Percentiles rank a stretch among this genome's conserved stretches.
Conservation (phyloP, 2,113 vertebrate species). For the Neomonachus schauinslandi region DNA sequence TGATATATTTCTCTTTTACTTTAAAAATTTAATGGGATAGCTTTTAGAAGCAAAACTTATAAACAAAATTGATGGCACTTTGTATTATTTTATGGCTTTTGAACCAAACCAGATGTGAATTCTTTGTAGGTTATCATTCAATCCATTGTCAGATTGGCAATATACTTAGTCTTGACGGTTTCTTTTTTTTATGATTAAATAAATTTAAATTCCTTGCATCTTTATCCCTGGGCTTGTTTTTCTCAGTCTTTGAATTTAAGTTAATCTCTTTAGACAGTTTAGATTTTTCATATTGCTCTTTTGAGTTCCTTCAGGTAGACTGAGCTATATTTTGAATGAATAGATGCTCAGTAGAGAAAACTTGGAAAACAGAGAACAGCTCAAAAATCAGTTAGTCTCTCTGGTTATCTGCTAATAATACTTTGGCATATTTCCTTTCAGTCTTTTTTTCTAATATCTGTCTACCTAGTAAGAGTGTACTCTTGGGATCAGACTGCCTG, state of each 20-base stretch:
- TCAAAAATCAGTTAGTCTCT: not conserved
- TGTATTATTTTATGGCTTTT: not conserved
- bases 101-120: not conserved
- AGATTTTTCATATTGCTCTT: conserved; percentile 18
- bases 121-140: not conserved
- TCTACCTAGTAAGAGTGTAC: not conserved
- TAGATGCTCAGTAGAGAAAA: not conserved
- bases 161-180: not conserved
- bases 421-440: not conserved
- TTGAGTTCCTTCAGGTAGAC: conserved; percentile 28
- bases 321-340: conserved; percentile 13
- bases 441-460: not conserved
- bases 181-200: conserved; percentile 30
- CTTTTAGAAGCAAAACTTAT: not conserved
- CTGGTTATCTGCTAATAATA: not conserved
- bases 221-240: conserved; percentile 15
- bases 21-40: not conserved
- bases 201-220: conserved; percentile 5
- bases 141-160: not conserved
- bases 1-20: not conserved
- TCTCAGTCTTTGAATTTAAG: conserved; percentile 56
- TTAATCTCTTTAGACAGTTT: conserved; percentile 34
- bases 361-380: not conserved
- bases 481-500: not conserved
- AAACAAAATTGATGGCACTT: not conserved